Conservation (phyloP, 2,797 vertebrate genomes). For the Arrhamphus sclerolepis region DNA sequence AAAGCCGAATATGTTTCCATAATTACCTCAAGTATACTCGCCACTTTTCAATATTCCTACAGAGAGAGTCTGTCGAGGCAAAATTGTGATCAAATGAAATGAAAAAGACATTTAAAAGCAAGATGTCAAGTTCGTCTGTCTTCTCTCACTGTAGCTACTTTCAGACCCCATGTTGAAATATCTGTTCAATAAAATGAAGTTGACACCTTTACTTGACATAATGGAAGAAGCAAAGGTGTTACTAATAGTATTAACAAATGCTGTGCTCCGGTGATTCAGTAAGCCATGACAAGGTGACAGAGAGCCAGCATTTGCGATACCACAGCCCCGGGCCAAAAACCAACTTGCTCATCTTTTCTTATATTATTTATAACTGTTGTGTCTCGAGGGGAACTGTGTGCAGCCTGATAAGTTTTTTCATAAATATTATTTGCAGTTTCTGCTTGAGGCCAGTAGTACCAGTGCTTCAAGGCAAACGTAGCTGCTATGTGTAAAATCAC, state of each 20-base stretch:
- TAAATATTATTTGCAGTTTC: slow-evolving; percentile 9
- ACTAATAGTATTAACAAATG: no score
- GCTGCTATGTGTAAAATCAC: background rate
- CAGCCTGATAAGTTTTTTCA: slow-evolving; percentile 7
- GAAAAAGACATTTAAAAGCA: background rate
- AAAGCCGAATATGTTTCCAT: background rate
- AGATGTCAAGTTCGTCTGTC: background rate
- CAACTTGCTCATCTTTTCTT: background rate
- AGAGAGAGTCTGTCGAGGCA: background rate
- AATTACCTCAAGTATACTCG: background rate
- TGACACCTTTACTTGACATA: background rate
- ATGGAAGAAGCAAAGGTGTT: background rate
- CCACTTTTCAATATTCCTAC: background rate
- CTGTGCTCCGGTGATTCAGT: background rate
- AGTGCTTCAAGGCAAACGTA: background rate
- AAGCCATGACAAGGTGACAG: background rate
- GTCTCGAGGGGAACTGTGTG: background rate
- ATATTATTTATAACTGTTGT: slow-evolving; percentile 1
- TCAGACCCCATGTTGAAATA: background rate
- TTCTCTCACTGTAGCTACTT: background rate
- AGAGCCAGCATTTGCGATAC: background rate
- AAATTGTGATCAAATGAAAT: background rate
- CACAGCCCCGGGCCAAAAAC: background rate
- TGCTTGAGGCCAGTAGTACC: slow-evolving; percentile 1
- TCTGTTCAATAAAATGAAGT: background rate